phyloP scores from a whole-genome alignment of 2,888 invertebrate genomes.

The Idaea dimidiata region DNA sequence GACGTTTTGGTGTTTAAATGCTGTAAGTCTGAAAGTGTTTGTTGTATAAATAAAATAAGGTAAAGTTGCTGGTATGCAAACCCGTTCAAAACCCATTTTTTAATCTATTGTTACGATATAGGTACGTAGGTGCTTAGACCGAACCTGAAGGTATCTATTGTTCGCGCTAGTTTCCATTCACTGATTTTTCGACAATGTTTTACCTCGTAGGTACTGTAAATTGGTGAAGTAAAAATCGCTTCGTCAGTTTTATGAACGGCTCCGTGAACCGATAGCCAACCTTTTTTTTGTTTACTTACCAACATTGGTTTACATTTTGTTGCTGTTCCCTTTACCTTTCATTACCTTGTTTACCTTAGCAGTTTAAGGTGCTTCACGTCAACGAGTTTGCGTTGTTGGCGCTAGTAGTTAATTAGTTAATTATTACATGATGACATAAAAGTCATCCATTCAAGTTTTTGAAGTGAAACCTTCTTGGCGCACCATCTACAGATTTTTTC shows the following conservation, averaged over 20 bases:
- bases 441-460: no score
- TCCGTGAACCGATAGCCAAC: neutral
- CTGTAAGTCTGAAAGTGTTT: no score
- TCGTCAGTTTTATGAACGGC: neutral
- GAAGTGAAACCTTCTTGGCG: no score
- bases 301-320: neutral
- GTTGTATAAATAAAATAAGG: no score
- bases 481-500: no score
- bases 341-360: no score
- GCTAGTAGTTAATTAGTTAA: no score
- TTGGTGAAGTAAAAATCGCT: constrained; percentile 1
- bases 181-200: neutral
- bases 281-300: neutral
- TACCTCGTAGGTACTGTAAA: neutral
- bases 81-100: neutral
- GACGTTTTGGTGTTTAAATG: no score
- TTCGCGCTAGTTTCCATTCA: neutral
- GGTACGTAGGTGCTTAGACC: neutral
- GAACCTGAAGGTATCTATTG: neutral
- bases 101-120: neutral
- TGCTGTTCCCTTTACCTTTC: neutral
- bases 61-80: neutral
- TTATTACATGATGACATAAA: no score
- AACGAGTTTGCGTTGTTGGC: no score
- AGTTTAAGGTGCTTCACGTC: no score